Evolutionary conservation across 2,797 vertebrate species (phyloP).

Genomic region (Pantherophis alleghaniensis): DNA sequence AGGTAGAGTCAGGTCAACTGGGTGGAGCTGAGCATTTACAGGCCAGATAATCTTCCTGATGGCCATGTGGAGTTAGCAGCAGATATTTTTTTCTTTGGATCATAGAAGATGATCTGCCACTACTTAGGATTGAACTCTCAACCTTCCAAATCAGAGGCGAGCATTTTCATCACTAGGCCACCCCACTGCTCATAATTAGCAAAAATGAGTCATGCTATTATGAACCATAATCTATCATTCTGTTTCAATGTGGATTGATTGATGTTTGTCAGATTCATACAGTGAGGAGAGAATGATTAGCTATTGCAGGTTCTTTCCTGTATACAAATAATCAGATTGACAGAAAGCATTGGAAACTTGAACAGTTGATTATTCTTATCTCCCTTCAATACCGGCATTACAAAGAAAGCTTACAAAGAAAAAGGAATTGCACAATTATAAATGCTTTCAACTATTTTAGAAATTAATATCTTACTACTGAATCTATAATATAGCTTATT

Average conservation of each 20-base stretch:
- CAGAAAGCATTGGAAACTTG: neutral
- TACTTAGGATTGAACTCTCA: neutral
- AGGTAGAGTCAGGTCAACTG: neutral
- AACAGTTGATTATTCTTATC: neutral
- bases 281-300: neutral
- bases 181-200: neutral
- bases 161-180: neutral
- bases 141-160: neutral
- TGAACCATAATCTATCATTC: neutral
- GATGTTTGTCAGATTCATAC: neutral
- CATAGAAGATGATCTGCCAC: neutral
- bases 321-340: neutral
- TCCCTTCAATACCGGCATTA: neutral
- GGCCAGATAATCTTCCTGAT: neutral
- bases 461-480: neutral
- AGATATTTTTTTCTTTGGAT: neutral
- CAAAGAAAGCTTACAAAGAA: neutral
- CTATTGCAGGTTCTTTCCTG: neutral
- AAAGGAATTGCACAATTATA: neutral
- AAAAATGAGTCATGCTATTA: neutral
- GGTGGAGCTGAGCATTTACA: neutral
- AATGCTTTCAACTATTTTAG: neutral
- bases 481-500: neutral
- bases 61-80: neutral
- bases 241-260: neutral